A percentile compares a stretch with the other conserved stretches of the same genome.
phyloP scores from a whole-genome alignment of 2,797 vertebrate genomes.

The Knipowitschia caucasica region DNA sequence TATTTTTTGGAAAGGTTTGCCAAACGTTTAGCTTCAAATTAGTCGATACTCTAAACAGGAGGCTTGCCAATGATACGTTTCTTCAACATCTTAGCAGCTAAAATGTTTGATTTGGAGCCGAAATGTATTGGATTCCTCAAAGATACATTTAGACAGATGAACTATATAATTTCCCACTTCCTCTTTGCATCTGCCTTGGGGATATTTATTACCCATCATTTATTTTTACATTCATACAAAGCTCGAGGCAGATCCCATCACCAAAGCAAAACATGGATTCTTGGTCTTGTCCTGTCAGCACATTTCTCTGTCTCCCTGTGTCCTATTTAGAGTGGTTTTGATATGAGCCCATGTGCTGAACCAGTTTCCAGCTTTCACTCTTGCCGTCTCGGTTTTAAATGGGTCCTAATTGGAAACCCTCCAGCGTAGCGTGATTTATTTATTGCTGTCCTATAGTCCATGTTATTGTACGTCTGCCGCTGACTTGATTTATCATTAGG shows the following conservation, averaged over 20 bases:
- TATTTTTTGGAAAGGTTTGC: too few species aligned
- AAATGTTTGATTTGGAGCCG: too few species aligned
- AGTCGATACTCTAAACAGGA: too few species aligned
- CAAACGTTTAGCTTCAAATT: too few species aligned
- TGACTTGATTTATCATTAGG: constrained; percentile 29
- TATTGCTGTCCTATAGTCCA: constrained; percentile 7
- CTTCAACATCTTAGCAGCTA: too few species aligned
- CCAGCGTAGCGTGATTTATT: constrained; percentile 5
- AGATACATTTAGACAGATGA: neutral
- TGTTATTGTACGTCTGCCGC: constrained; percentile 8
- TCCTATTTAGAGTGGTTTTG: constrained; percentile 23
- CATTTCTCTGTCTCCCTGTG: constrained; percentile 13
- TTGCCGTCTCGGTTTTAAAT: neutral
- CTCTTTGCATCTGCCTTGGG: constrained; percentile 13
- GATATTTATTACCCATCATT: constrained; percentile 16
- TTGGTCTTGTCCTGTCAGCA: constrained; percentile 41
- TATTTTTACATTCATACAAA: constrained; percentile 19
- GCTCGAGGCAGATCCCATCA: constrained; percentile 20
- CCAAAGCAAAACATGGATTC: constrained; percentile 35
- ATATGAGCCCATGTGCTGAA: constrained; percentile 4
- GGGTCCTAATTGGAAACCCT: constrained; percentile 1
- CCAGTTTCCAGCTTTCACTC: neutral
- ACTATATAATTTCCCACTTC: neutral
- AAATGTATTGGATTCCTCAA: too few species aligned
- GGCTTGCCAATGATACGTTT: too few species aligned